These are phyloP conservation scores for Atlantisia rogersi DNA, from an alignment of 2,113 vertebrate genomes.

Conservation along the genomic window DNA sequence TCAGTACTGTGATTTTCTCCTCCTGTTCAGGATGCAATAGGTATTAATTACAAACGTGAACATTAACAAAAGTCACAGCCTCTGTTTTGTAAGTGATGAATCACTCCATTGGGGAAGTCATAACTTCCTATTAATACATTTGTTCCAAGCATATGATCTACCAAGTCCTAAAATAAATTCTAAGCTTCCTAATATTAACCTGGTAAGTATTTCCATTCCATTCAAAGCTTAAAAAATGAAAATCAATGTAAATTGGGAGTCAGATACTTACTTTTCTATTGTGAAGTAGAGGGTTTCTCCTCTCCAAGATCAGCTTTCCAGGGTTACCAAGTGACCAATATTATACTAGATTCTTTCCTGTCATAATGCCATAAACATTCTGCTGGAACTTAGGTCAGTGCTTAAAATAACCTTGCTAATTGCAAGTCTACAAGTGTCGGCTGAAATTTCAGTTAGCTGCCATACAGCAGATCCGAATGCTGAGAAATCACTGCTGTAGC, in stretches of 20 bases:
- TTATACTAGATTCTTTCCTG: slow-evolving; percentile 66
- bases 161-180: slow-evolving; percentile 37
- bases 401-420: slow-evolving; percentile 84
- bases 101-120: slow-evolving; percentile 46
- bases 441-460: slow-evolving; percentile 76
- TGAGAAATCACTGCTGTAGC: slow-evolving; percentile 63
- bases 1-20: not conserved
- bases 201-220: not conserved
- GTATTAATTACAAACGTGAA: not conserved
- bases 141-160: slow-evolving; percentile 67
- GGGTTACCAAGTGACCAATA: slow-evolving; percentile 68
- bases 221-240: not conserved
- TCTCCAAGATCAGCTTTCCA: slow-evolving; percentile 42
- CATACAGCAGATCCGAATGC: slow-evolving; percentile 36
- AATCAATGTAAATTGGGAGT: not conserved
- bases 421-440: slow-evolving; percentile 76
- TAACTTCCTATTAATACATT: slow-evolving; percentile 66
- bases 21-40: not conserved
- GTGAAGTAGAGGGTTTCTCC: not conserved
- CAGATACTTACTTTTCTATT: not conserved
- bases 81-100: slow-evolving; percentile 26
- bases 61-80: not conserved
- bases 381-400: slow-evolving; percentile 81
- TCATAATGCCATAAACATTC: slow-evolving; percentile 76
- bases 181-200: slow-evolving; percentile 27